These are phyloP conservation scores for Herpailurus yagouaroundi DNA, from an alignment of 2,113 vertebrate genomes.

Conservation along the genomic window DNA sequence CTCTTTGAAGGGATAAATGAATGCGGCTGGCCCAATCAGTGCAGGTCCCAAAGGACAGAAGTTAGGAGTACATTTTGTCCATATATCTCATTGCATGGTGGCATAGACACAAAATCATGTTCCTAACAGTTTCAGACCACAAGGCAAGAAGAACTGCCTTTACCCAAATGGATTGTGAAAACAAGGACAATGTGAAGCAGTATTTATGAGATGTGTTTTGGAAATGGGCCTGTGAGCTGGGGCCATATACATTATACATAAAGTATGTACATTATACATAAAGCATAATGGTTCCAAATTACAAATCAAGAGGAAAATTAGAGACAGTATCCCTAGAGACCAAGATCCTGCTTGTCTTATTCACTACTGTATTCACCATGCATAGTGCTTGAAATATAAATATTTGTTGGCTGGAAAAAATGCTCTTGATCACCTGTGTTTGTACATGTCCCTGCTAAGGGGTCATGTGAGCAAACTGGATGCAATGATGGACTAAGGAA, in stretches of 20 bases:
- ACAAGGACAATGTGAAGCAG: background rate
- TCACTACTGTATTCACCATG: background rate
- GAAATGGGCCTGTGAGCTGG: background rate
- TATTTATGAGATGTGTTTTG: constrained; percentile 4
- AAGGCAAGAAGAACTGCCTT: background rate
- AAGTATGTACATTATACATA: background rate
- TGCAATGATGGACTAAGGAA: background rate
- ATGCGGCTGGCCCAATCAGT: background rate
- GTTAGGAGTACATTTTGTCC: background rate
- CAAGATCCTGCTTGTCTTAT: background rate
- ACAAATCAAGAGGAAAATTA: constrained; percentile 41
- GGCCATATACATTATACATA: too few species aligned
- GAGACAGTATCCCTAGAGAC: background rate
- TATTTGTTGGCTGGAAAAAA: constrained; percentile 31
- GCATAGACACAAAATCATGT: constrained; percentile 19
- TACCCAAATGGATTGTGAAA: constrained; percentile 3
- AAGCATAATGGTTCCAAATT: constrained; percentile 3
- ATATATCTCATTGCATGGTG: background rate
- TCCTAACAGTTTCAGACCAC: background rate
- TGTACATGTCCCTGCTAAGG: background rate
- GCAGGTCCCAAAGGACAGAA: background rate
- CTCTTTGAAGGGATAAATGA: background rate
- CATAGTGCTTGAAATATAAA: background rate
- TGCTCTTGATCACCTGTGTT: constrained; percentile 7
- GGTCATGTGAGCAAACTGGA: background rate